Evolutionary conservation across 2,797 vertebrate genomes (phyloP), one percentile per base, ranked within the genome.

Genomic region (Acanthis flammea): DNA sequence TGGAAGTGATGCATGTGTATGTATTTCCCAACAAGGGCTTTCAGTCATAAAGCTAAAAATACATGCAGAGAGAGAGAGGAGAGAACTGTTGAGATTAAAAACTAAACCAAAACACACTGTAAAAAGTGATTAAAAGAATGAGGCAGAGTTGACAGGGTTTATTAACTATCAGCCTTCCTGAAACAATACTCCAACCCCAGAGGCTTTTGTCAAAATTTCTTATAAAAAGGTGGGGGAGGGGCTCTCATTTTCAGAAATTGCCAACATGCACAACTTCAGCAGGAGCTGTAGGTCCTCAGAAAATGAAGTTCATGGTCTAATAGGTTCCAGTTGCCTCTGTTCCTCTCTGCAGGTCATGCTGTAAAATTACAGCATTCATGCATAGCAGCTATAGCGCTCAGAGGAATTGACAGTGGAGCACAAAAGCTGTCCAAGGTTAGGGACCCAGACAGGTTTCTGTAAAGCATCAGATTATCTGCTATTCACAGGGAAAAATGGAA

Each of bases 341-440:
- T 90, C 83, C 63, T 68, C 76, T 90, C 74, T 90, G 67, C 58
- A 94, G 80, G 68, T 90, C 95, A 58, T 60, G 70, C 55, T 96
- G 60, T 85, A 94, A 94, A 97, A 93, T 96, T 92, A 94, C 23
- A 93, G 86, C 82, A 87, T 88, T 97, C 90, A 93, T 94, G 90
- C 95, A 96, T 90, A 97, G 72, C 71, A 94, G 85, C 83, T 83
- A 41, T 79, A 96, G 65, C 1, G 7, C 74, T 96, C 51, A 95
- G 70, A 92, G 83, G 86, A 93, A 84, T 72, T 94, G 92, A 58
- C 63, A 85, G 70, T 15, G 31, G 70, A 96, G 67, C 41, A 57
- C 67, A 83, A 94, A 91, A 86, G 39, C 63, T 76, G 61, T 41
- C 17, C 10, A 27, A 86, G 86, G 80, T 76, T 89, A 87, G 71